Evolutionary conservation across 1,140 invertebrate genomes (phyloP).

Genomic region (Heterodera carotae): DNA sequence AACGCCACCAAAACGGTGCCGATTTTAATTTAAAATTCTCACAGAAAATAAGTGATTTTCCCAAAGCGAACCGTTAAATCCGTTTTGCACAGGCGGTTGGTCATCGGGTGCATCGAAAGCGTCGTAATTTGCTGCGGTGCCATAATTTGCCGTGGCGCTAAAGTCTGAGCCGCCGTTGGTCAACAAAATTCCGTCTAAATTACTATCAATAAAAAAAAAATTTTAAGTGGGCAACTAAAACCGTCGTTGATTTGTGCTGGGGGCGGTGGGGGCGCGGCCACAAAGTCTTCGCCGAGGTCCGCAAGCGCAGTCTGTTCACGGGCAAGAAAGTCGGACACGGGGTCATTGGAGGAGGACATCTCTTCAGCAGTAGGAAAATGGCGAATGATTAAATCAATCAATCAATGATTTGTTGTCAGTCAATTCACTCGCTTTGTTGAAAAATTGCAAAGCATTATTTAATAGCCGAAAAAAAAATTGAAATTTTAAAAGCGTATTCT

Average conservation of each 20-base stretch:
- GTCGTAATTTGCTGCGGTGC: conserved; percentile 49
- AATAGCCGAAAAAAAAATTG: too few species aligned
- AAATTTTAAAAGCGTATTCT: too few species aligned
- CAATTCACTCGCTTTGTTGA: too few species aligned
- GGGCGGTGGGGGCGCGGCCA: not conserved
- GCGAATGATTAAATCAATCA: not conserved
- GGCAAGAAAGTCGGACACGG: conserved; percentile 56
- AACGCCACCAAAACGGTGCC: not conserved
- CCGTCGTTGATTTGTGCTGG: conserved; percentile 15
- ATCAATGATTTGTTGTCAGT: not conserved
- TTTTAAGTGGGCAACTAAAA: not conserved
- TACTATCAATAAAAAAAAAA: not conserved
- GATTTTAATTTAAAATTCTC: not conserved
- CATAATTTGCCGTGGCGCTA: conserved; percentile 45
- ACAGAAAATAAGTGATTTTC: too few species aligned
- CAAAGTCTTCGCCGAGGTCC: conserved; percentile 45
- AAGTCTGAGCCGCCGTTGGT: conserved; percentile 33
- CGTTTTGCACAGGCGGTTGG: not conserved
- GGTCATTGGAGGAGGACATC: conserved; percentile 34
- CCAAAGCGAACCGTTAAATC: conserved; percentile 5
- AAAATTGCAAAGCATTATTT: too few species aligned
- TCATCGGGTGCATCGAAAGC: conserved; percentile 20
- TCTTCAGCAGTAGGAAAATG: too few species aligned
- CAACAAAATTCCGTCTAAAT: conserved; percentile 8
- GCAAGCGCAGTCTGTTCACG: conserved; percentile 52